A percentile compares a stretch with the other conserved stretches of the same genome.
Evolutionary conservation across 2,888 invertebrate species (phyloP).

Genomic region (Cephus sareptanus): DNA sequence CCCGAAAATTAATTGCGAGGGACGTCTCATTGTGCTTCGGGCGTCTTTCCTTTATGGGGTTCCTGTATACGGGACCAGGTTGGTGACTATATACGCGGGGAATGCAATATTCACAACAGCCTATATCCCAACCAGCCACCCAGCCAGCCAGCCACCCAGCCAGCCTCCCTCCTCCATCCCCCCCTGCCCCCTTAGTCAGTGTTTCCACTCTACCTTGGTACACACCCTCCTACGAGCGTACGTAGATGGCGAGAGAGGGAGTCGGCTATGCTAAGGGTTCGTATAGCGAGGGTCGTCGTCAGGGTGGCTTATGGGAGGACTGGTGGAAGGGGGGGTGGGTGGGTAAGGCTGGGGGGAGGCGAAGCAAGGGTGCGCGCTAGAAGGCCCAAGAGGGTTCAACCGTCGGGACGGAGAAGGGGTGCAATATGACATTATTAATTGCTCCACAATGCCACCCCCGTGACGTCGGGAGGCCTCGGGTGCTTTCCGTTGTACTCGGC

Average conservation of each 20-base stretch:
- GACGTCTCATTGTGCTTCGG: constrained; percentile 55
- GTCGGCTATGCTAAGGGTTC: constrained; percentile 28
- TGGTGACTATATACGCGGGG: constrained; percentile 52
- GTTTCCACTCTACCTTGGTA: constrained; percentile 13
- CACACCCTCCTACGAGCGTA: background rate
- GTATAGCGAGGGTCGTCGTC: constrained; percentile 30
- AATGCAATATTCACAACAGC: constrained; percentile 65
- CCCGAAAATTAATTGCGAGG: constrained; percentile 62
- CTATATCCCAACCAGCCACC: constrained; percentile 41
- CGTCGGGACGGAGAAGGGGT: constrained; percentile 32
- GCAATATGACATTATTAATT: constrained; percentile 62
- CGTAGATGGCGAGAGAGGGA: background rate
- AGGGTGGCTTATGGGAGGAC: constrained; percentile 23
- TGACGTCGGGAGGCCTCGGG: constrained; percentile 32
- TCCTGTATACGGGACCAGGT: background rate
- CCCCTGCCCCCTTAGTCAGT: constrained; percentile 9
- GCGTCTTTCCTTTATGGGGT: background rate
- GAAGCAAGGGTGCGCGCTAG: constrained; percentile 13
- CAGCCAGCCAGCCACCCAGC: constrained; percentile 39
- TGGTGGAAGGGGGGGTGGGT: constrained; percentile 16
- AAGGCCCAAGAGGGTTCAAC: constrained; percentile 13
- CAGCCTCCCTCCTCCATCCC: constrained; percentile 13
- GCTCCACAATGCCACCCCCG: constrained; percentile 51
- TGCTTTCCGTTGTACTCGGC: constrained; percentile 40
- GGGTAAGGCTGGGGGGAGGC: constrained; percentile 19